A percentile compares a stretch with the other conserved stretches of the same genome.
These are phyloP conservation scores for Nannoperca australis DNA, from an alignment of 2,797 vertebrate species.

Conservation along the genomic window DNA sequence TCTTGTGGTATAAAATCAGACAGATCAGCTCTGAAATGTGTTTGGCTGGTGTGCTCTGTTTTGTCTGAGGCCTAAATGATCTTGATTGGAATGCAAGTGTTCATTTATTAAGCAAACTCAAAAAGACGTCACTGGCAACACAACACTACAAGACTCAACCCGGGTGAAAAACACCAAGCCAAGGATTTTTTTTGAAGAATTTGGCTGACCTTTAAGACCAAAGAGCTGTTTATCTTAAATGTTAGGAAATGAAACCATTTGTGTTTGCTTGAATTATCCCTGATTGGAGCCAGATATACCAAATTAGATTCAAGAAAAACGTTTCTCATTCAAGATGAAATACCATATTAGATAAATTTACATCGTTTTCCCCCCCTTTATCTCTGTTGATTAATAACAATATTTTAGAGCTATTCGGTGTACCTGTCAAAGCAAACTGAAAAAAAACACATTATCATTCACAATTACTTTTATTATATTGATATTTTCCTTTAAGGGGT, in stretches of 20 bases:
- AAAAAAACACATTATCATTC: constrained; percentile 42
- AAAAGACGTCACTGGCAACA: constrained; percentile 55
- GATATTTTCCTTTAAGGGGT: constrained; percentile 21
- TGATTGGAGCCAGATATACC: constrained; percentile 78
- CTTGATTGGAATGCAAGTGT: constrained; percentile 55
- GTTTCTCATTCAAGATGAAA: constrained; percentile 67
- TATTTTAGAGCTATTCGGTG: constrained; percentile 33
- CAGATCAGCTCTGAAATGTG: constrained; percentile 37
- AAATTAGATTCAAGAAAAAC: constrained; percentile 72
- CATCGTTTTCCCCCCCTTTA: constrained; percentile 49
- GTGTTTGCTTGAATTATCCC: constrained; percentile 77
- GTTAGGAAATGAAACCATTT: constrained; percentile 76
- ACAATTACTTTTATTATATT: constrained; percentile 1
- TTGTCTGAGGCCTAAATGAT: constrained; percentile 55
- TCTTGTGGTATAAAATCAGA: constrained; percentile 39
- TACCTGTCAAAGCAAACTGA: constrained; percentile 48
- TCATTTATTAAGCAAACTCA: constrained; percentile 59
- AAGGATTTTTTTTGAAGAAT: constrained; percentile 33
- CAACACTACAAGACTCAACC: constrained; percentile 41
- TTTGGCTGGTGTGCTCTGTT: constrained; percentile 47
- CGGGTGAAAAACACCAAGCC: constrained; percentile 16
- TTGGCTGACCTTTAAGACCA: constrained; percentile 67
- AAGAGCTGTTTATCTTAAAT: constrained; percentile 76
- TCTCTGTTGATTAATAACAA: constrained; percentile 41
- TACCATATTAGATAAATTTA: constrained; percentile 63